Evolutionary conservation across 2,888 invertebrate species (phyloP), one percentile per base, ranked within the genome.

Genomic region (Trisateles emortualis): DNA sequence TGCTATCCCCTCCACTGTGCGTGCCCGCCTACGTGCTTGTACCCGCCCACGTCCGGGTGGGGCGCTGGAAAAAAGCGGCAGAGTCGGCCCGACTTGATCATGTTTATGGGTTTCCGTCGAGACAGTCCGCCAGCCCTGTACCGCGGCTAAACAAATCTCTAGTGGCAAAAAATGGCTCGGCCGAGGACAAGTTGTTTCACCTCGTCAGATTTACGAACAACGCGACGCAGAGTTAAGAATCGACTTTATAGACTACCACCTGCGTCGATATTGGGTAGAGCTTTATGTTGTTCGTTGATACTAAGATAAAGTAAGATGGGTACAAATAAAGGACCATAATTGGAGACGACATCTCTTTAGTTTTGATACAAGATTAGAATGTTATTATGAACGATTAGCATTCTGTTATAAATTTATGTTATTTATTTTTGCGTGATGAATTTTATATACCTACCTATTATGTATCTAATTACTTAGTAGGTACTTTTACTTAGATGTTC

Each of bases 41-140:
- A 47, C 46, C 87, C 88, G 83, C 90, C 91, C 74, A 75, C 77
- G 76, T 61, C 57, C 73, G 77, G 78, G 83, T 82, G 84, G 86
- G 87, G 87, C 81, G 81, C 79, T 64, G 78, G 85, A 86, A 90
- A 88, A 90, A 89, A 91, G 88, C 87, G 90, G 88, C 84, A 87
- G 84, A 89, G 85, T 86, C 84, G 83, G 81, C 72, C 78, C 76
- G 87, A 82, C 86, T 87, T 79, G 89, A 83, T 87, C 88, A 91
- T 90, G 91, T 92, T 93, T 92, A 92, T 92, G 92, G 89, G 88
- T 88, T 90, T 90, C 87, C 87, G 87, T 81, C 86, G 90, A 90
- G 89, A 88, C 90, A 88, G 88, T 86, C 86, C 83, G 83, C 85
- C 83, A 84, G 85, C 85, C 77, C 83, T 82, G 85, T 86, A 83